phyloP scores from a whole-genome alignment of 1,140 invertebrate genomes.

The Apis florea region DNA sequence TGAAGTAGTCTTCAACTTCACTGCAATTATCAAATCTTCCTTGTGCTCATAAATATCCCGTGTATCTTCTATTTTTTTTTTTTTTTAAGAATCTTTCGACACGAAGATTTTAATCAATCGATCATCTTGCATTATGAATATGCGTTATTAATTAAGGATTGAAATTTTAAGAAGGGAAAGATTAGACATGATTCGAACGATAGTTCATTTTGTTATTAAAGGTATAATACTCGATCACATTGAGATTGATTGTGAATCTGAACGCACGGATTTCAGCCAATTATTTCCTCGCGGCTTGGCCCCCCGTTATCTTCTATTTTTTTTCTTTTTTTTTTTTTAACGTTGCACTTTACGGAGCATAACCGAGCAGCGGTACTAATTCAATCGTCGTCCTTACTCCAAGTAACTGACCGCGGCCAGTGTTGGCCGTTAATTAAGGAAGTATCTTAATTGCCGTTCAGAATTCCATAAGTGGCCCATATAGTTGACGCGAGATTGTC shows the following conservation, averaged over 20 bases:
- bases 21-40: too few relatives aligned
- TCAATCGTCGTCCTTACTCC: conserved; percentile 57
- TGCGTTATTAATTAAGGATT: too few relatives aligned
- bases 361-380: conserved; percentile 63
- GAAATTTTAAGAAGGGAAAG: too few relatives aligned
- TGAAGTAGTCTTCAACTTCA: too few relatives aligned
- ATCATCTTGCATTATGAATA: too few relatives aligned
- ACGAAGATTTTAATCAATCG: too few relatives aligned
- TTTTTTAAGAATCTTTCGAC: too few relatives aligned
- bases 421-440: conserved; percentile 64
- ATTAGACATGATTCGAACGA: too few relatives aligned
- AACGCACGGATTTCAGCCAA: conserved; percentile 27
- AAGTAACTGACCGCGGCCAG: conserved; percentile 27
- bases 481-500: conserved; percentile 23
- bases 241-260: not conserved
- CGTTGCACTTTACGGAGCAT: conserved; percentile 61
- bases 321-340: not conserved
- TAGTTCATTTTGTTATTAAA: too few relatives aligned
- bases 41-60: too few relatives aligned
- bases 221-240: not conserved
- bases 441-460: conserved; percentile 68
- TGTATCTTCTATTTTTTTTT: too few relatives aligned
- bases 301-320: conserved; percentile 35
- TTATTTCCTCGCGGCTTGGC: conserved; percentile 38
- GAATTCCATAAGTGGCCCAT: conserved; percentile 64